Base-by-base conservation (phyloP, 2,888 invertebrate genomes). In the Tenodera sinensis region DNA sequence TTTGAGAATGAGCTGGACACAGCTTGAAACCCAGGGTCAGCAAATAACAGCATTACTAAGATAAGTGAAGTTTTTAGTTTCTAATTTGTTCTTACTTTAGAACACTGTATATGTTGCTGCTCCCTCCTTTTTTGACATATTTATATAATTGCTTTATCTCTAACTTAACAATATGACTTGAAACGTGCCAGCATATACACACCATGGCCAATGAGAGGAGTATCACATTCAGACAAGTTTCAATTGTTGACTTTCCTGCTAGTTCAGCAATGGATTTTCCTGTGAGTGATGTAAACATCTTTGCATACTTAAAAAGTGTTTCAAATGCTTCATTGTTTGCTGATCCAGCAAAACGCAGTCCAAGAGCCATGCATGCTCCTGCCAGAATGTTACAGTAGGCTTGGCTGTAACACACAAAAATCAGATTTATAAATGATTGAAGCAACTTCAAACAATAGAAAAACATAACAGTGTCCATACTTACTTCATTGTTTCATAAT, bases 361-460 rank as follows among this genome's bases (percentile, higher is more conserved):
- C 99, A 91, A 99, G 93, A 12, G 98, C 97, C 94, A 99, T 97
- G 91, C 98, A 98, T 2, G 98, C 98, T 28, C 99, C 99, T 0
- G 98, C 97, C 90, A 98, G 95, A 91, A 99, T 98, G 93, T 99
- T 99, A 93, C 99, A 98, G 94, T 98, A 99, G 0, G 98, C 98
- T 95, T 99, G 99, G 92, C 98, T 98, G 92, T 83, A 86, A 81
- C 15, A 71, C 25, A 34, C 15, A 85, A 85, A 47, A 71, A 20
- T 20, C 3, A 20, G 54, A 20, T 71, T 71, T 71, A 71, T 20
- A 71, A 71, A 71, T 25, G 20, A 12, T 42, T 12, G 9, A 42
- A 42, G 12, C 9, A 20, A 20, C 20, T 71, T 71, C 0, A 20
- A 71, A 71, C 20, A 15, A 1, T 71, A 20, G 14, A 6, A 2